Evolutionary conservation across 1,140 invertebrate species (phyloP).

Genomic region (Tenebrio molitor): DNA sequence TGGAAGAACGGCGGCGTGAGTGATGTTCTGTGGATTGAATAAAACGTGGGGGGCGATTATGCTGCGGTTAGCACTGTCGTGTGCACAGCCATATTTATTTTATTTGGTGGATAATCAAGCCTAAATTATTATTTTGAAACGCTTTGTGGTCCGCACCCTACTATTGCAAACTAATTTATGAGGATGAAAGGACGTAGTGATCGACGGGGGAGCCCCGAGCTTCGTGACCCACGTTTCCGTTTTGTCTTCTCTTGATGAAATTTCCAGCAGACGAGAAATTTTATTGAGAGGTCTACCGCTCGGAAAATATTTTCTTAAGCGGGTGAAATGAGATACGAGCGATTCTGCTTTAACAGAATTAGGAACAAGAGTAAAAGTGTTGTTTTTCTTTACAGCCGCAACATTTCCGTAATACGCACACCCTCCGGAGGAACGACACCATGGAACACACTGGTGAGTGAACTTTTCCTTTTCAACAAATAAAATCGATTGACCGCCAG

Average conservation of each 20-base stretch:
- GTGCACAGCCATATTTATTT: no score
- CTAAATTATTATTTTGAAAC: no score
- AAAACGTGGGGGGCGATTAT: no score
- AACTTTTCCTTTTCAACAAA: not conserved
- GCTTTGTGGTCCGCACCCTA: no score
- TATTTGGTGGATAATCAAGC: no score
- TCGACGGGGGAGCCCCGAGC: no score
- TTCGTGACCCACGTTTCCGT: no score
- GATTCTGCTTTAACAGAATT: not conserved
- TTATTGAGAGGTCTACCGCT: not conserved
- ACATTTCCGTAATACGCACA: conserved; percentile 8
- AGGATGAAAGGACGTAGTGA: no score
- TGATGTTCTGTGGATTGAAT: not conserved
- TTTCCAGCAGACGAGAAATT: no score
- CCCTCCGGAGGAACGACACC: not conserved
- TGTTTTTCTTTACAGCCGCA: conserved; percentile 10
- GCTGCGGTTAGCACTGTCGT: no score
- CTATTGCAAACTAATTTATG: no score
- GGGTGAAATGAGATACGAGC: not conserved
- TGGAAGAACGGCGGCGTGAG: not conserved
- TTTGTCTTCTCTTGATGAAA: no score
- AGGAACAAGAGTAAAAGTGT: not conserved
- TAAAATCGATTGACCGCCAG: not conserved
- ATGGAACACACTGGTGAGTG: conserved; percentile 37
- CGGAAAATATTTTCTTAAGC: not conserved